Conservation (phyloP, 2,888 invertebrate genomes). For the Serripes groenlandicus region DNA sequence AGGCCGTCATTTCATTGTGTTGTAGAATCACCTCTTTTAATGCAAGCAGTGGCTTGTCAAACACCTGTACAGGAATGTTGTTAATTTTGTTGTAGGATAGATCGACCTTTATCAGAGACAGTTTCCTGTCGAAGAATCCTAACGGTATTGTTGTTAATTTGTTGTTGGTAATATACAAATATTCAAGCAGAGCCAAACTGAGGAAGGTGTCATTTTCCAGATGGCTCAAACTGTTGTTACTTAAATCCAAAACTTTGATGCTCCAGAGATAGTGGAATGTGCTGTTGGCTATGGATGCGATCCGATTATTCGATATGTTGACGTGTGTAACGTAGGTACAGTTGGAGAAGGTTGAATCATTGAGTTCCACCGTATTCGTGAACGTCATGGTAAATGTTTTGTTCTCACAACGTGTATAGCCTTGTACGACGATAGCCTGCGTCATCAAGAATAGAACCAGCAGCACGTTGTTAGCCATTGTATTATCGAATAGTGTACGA, state of each 20-base stretch:
- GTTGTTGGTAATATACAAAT: slow-evolving; percentile 35
- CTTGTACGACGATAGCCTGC: not conserved
- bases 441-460: not conserved
- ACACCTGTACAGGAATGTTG: slow-evolving; percentile 39
- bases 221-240: slow-evolving; percentile 23
- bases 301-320: slow-evolving; percentile 35
- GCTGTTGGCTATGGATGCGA: slow-evolving; percentile 20
- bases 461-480: too few relatives aligned
- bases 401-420: not conserved
- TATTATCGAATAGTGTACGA: too few relatives aligned
- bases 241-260: slow-evolving; percentile 30
- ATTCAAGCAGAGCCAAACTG: slow-evolving; percentile 8
- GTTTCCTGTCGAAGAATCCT: slow-evolving; percentile 36
- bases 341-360: not conserved
- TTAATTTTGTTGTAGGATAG: slow-evolving; percentile 34
- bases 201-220: slow-evolving; percentile 11
- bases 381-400: slow-evolving; percentile 12
- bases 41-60: slow-evolving; percentile 16
- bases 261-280: slow-evolving; percentile 38
- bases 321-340: slow-evolving; percentile 3
- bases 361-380: not conserved
- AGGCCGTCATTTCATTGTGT: slow-evolving; percentile 29
- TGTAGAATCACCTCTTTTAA: slow-evolving; percentile 19
- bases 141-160: slow-evolving; percentile 24
- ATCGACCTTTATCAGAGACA: slow-evolving; percentile 15